Conservation (phyloP, 2,888 invertebrate species). For the Tribolium freemani region DNA sequence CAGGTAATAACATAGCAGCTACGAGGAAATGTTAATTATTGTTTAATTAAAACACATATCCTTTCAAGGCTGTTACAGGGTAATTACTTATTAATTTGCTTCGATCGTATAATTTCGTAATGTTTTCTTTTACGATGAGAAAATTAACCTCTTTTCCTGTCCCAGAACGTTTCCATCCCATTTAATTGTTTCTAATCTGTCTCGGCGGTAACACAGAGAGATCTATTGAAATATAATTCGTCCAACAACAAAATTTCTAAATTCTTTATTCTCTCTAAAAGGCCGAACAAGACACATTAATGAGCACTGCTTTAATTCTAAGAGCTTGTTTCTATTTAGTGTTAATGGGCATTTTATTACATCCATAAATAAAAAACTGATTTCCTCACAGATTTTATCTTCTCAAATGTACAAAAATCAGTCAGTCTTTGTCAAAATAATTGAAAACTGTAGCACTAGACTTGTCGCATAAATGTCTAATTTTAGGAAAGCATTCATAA, state of each 20-base stretch:
- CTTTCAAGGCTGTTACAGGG: constrained; percentile 17
- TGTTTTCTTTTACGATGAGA: neutral
- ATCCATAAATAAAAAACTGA: neutral
- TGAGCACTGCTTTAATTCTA: neutral
- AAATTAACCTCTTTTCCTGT: constrained; percentile 2
- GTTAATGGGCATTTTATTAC: neutral
- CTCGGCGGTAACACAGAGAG: neutral
- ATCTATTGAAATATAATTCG: neutral
- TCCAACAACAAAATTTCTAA: neutral
- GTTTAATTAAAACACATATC: constrained; percentile 26
- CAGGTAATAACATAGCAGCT: constrained; percentile 3
- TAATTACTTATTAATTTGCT: constrained; percentile 18
- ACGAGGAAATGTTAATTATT: constrained; percentile 9
- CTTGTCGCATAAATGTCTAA: too few relatives aligned
- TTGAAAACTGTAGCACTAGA: too few relatives aligned
- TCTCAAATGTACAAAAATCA: neutral
- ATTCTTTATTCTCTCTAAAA: neutral
- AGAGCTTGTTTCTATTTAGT: neutral
- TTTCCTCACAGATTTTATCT: neutral
- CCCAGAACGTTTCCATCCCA: neutral
- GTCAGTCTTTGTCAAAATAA: too few relatives aligned
- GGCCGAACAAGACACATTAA: neutral
- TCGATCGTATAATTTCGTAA: neutral
- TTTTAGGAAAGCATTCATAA: too few relatives aligned
- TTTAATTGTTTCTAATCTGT: neutral